Evolutionary conservation across 2,797 vertebrate species (phyloP).

Genomic region (Natrix natrix): DNA sequence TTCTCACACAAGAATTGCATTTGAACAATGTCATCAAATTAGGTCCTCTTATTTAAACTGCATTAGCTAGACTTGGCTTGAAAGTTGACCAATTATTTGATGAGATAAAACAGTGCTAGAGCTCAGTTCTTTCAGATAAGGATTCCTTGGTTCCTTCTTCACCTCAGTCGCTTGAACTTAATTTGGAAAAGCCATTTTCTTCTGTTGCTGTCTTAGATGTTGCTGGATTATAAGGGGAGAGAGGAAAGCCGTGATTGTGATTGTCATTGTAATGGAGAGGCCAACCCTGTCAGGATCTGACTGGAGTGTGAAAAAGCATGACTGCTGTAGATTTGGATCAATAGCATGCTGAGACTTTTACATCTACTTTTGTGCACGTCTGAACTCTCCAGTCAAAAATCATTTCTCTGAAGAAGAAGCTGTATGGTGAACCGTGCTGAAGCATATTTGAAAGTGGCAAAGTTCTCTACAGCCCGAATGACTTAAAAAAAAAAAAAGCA

Average conservation of each 20-base stretch:
- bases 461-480: not conserved
- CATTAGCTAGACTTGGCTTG: not conserved
- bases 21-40: not conserved
- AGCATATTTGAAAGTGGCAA: not conserved
- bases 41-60: not conserved
- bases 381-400: slow-evolving; percentile 14
- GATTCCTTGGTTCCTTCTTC: not conserved
- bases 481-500: not conserved
- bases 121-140: not conserved
- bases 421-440: not conserved
- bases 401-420: not conserved
- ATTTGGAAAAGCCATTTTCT: not conserved
- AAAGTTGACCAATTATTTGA: not conserved
- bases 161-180: not conserved
- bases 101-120: not conserved
- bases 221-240: fast-evolving
- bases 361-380: fast-evolving
- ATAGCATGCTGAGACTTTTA: not conserved
- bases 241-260: not conserved
- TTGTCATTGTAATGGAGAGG: slow-evolving; percentile 7
- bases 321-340: not conserved
- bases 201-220: not conserved
- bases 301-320: not conserved
- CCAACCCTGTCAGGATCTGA: slow-evolving; percentile 15
- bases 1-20: not conserved